Evolutionary conservation across 2,888 invertebrate species (phyloP).

Genomic region (Hybos culiciformis): DNA sequence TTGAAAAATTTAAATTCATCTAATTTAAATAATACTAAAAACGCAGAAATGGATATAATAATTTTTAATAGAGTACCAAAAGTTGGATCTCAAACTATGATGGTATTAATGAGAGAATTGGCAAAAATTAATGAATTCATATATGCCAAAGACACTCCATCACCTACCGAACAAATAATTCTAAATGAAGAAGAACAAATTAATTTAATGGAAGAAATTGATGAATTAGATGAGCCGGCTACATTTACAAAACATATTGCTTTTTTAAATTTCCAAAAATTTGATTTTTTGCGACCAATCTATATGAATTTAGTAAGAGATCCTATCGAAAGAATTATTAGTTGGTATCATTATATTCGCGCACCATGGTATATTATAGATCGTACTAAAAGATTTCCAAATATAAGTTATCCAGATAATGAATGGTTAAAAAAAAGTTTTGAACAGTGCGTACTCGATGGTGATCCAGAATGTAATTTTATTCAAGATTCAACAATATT

Average conservation of each 20-base stretch:
- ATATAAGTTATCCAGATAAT: slow-evolving; percentile 29
- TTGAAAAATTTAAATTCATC: background rate
- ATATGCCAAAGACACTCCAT: slow-evolving; percentile 67
- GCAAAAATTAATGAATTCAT: slow-evolving; percentile 48
- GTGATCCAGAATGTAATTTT: slow-evolving; percentile 66
- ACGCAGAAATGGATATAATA: slow-evolving; percentile 45
- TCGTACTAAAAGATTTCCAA: slow-evolving; percentile 32
- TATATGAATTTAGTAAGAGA: slow-evolving; percentile 76
- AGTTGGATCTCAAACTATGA: slow-evolving; percentile 78
- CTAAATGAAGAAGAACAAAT: slow-evolving; percentile 61
- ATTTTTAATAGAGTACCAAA: slow-evolving; percentile 86
- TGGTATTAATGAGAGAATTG: slow-evolving; percentile 63
- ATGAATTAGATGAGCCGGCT: slow-evolving; percentile 56
- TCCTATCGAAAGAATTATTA: slow-evolving; percentile 72
- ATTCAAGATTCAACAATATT: slow-evolving; percentile 64
- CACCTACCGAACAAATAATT: slow-evolving; percentile 37
- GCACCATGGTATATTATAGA: slow-evolving; percentile 83
- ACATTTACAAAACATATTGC: slow-evolving; percentile 78
- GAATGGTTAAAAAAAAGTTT: slow-evolving; percentile 43
- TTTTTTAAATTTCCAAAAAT: slow-evolving; percentile 69
- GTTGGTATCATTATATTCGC: slow-evolving; percentile 80
- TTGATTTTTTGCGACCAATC: slow-evolving; percentile 61
- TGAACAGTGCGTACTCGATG: slow-evolving; percentile 63
- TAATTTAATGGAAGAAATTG: slow-evolving; percentile 54
- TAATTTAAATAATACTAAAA: slow-evolving; percentile 24